phyloP scores from a whole-genome alignment of 2,888 invertebrate species.

The Chirona hameri region DNA sequence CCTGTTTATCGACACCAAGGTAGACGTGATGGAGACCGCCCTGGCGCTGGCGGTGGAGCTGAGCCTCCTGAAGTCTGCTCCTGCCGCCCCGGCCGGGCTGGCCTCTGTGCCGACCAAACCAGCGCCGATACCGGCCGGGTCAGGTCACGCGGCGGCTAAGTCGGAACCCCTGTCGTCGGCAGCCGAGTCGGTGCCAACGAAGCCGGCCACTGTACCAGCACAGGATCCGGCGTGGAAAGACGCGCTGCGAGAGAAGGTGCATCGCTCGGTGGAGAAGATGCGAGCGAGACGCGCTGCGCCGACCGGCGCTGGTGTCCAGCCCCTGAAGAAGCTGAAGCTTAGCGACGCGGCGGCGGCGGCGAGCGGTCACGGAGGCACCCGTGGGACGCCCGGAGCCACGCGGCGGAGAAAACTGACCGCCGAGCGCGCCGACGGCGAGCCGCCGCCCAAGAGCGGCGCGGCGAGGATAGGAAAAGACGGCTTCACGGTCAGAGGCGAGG shows the following conservation, averaged over 20 bases:
- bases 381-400: neutral
- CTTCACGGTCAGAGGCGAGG: too few species aligned
- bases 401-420: neutral
- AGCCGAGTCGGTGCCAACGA: neutral
- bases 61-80: neutral
- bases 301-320: neutral
- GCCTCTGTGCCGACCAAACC: neutral
- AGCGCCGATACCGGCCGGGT: neutral
- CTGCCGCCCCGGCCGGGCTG: neutral
- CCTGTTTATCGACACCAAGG: neutral
- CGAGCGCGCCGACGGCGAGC: neutral
- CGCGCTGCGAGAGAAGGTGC: neutral
- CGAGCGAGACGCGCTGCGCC: neutral
- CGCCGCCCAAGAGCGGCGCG: too few species aligned
- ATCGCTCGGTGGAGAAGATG: neutral
- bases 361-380: neutral
- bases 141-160: neutral
- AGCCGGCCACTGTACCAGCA: neutral
- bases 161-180: neutral
- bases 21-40: neutral
- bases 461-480: too few species aligned
- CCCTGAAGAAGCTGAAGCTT: neutral
- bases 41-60: neutral
- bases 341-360: neutral
- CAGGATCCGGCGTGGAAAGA: neutral